These are phyloP conservation scores for Aspidiotus destructor DNA, from an alignment of 2,888 invertebrate species.

Conservation along the genomic window DNA sequence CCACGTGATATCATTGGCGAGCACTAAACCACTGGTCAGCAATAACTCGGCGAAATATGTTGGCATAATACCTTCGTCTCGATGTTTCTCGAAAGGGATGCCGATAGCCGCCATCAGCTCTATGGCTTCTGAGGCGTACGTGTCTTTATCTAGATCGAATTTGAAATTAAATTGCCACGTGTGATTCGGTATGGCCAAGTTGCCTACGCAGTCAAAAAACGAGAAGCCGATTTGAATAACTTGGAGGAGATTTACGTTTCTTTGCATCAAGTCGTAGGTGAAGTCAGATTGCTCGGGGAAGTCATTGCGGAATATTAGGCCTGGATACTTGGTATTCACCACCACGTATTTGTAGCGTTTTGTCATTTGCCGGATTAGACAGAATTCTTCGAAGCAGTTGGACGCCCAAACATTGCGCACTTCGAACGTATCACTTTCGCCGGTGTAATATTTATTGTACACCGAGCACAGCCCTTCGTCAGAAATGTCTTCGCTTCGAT, in stretches of 20 bases:
- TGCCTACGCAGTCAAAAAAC: slow-evolving; percentile 94
- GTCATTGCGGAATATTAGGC: slow-evolving; percentile 92
- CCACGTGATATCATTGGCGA: slow-evolving; percentile 96
- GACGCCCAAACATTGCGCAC: slow-evolving; percentile 23
- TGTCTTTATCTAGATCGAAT: slow-evolving; percentile 93
- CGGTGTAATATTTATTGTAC: slow-evolving; percentile 19
- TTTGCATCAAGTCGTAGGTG: slow-evolving; percentile 85
- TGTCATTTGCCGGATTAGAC: slow-evolving; percentile 72
- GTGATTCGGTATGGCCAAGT: slow-evolving; percentile 77
- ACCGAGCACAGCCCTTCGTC: slow-evolving; percentile 22
- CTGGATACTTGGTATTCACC: slow-evolving; percentile 97
- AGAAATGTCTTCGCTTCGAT: slow-evolving; percentile 15
- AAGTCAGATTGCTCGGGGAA: slow-evolving; percentile 85
- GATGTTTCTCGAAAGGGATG: slow-evolving; percentile 94
- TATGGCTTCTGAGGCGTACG: slow-evolving; percentile 99
- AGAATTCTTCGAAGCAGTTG: slow-evolving; percentile 57
- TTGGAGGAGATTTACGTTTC: slow-evolving; percentile 94
- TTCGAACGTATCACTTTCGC: slow-evolving; percentile 17
- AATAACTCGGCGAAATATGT: slow-evolving; percentile 93
- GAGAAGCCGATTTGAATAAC: slow-evolving; percentile 95
- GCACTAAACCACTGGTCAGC: slow-evolving; percentile 93
- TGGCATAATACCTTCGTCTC: slow-evolving; percentile 96
- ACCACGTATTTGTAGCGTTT: slow-evolving; percentile 53
- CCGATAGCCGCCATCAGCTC: slow-evolving; percentile 93
- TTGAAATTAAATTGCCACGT: slow-evolving; percentile 99